phyloP scores from a whole-genome alignment of 2,113 vertebrate genomes.

The Tragelaphus strepsiceros region DNA sequence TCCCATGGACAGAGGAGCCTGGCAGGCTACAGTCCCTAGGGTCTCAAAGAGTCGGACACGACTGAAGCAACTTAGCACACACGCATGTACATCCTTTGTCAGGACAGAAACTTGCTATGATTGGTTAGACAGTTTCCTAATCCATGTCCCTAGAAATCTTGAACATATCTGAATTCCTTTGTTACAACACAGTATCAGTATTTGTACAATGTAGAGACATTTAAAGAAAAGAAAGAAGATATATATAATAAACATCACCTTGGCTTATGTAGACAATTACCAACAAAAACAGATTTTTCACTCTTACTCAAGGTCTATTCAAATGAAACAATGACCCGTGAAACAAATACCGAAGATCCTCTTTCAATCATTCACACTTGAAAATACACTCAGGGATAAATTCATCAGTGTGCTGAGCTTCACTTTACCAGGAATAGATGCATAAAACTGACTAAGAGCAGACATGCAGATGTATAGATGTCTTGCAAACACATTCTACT shows the following conservation, averaged over 20 bases:
- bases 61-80: not conserved
- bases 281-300: not conserved
- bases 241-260: not conserved
- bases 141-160: not conserved
- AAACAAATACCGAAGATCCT: not conserved
- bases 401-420: not conserved
- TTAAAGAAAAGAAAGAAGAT: not conserved
- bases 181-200: not conserved
- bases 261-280: not conserved
- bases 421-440: not conserved
- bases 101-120: not conserved
- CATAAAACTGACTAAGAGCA: not conserved
- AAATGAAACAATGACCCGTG: not conserved
- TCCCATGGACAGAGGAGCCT: not conserved
- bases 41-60: fast-evolving
- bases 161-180: not conserved
- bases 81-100: not conserved
- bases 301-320: not conserved
- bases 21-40: not conserved
- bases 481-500: not conserved
- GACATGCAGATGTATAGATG: not conserved
- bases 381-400: not conserved
- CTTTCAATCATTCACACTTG: not conserved
- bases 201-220: not conserved
- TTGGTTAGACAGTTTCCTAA: not conserved